Evolutionary conservation across 2,888 invertebrate genomes (phyloP).

Genomic region (Himalopsyche kuldschensis): DNA sequence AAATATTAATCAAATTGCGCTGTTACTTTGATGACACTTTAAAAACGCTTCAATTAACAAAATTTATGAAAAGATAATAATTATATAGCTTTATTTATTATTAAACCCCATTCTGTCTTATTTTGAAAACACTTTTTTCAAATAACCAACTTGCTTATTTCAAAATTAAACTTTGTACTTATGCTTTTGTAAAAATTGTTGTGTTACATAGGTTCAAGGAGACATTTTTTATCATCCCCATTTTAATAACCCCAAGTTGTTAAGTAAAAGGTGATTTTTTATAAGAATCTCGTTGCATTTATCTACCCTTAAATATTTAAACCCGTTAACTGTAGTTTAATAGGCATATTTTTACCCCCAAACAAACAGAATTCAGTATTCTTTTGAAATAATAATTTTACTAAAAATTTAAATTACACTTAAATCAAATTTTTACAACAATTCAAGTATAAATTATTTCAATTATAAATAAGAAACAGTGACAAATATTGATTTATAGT

Average conservation of each 20-base stretch:
- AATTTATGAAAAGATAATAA: neutral
- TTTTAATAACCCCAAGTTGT: neutral
- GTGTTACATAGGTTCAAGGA: neutral
- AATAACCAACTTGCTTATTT: neutral
- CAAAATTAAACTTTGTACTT: neutral
- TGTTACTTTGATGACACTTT: neutral
- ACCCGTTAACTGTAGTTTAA: no score
- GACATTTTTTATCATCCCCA: neutral
- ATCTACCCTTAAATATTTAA: no score
- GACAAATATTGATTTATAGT: no score
- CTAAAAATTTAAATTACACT: no score
- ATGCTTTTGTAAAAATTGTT: neutral
- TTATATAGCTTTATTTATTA: neutral
- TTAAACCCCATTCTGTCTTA: neutral
- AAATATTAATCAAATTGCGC: neutral
- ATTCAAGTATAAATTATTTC: no score
- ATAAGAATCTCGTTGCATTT: no score
- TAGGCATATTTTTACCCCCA: no score
- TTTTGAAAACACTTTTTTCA: neutral
- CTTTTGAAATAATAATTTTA: no score
- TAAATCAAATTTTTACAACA: no score
- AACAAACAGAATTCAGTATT: no score
- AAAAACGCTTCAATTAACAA: neutral
- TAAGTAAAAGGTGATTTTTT: no score
- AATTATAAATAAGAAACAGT: no score